These are phyloP conservation scores for Cotesia congregata DNA, from an alignment of 2,888 invertebrate genomes.

Conservation along the genomic window DNA sequence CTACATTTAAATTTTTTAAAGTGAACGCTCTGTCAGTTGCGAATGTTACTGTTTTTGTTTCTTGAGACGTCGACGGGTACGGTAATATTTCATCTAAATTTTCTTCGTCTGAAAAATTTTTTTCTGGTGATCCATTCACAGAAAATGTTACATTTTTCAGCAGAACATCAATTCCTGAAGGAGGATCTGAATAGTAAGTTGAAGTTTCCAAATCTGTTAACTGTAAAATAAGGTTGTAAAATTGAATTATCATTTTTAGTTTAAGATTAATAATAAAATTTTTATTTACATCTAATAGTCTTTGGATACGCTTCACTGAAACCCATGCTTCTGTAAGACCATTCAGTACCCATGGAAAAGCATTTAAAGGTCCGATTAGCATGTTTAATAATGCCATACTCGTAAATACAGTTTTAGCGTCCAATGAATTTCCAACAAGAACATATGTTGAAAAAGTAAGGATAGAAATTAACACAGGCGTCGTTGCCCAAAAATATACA, in stretches of 20 bases:
- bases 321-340: constrained; percentile 97
- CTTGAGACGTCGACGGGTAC: constrained; percentile 35
- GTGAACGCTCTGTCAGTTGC: constrained; percentile 62
- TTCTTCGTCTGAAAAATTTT: constrained; percentile 32
- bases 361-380: constrained; percentile 95
- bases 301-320: constrained; percentile 89
- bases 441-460: constrained; percentile 86
- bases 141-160: constrained; percentile 56
- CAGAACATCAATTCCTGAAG: constrained; percentile 57
- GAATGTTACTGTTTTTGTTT: constrained; percentile 51
- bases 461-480: constrained; percentile 91
- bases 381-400: constrained; percentile 95
- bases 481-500: constrained; percentile 99
- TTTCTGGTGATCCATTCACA: constrained; percentile 45
- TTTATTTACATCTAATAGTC: constrained; percentile 75
- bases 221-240: constrained; percentile 64
- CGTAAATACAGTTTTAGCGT: constrained; percentile 93
- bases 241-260: background rate
- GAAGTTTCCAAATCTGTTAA: constrained; percentile 76
- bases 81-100: constrained; percentile 34
- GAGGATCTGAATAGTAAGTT: constrained; percentile 73
- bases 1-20: constrained; percentile 68
- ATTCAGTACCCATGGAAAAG: constrained; percentile 98
- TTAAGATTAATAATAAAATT: background rate
- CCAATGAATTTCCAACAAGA: constrained; percentile 82